Conservation (phyloP, 1,140 invertebrate species). For the Melitaea cinxia region DNA sequence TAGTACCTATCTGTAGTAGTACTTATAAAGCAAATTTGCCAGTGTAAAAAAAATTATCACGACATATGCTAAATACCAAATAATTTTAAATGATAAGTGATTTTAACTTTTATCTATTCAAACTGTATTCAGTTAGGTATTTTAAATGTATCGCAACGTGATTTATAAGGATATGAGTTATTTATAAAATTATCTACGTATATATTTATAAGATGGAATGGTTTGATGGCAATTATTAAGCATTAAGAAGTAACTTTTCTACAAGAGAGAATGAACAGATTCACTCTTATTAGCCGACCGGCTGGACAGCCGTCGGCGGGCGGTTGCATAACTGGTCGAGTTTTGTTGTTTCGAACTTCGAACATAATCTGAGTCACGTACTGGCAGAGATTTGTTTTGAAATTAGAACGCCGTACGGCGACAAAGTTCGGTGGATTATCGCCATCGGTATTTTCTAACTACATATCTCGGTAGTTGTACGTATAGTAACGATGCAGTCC, state of each 20-base stretch:
- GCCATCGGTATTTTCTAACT: constrained; percentile 67
- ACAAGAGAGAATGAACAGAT: constrained; percentile 49
- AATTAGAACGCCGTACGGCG: constrained; percentile 68
- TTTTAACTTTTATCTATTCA: too few species aligned
- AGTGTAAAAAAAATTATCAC: too few species aligned
- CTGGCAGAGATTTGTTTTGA: constrained; percentile 77
- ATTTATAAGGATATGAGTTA: too few species aligned
- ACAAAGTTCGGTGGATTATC: constrained; percentile 74
- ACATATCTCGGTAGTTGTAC: constrained; percentile 18
- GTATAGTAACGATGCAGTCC: neutral
- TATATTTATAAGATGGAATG: neutral
- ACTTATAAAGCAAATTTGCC: too few species aligned
- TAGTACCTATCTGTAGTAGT: too few species aligned
- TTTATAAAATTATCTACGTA: too few species aligned
- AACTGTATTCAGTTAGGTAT: too few species aligned
- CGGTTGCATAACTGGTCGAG: constrained; percentile 66
- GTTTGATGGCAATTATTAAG: constrained; percentile 15
- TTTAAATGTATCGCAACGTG: too few species aligned
- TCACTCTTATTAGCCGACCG: constrained; percentile 66
- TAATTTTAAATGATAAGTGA: too few species aligned
- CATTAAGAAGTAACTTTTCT: constrained; percentile 9
- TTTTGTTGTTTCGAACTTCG: constrained; percentile 63
- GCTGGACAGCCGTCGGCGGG: constrained; percentile 43
- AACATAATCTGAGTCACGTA: constrained; percentile 79
- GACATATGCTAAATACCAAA: too few species aligned